Conservation (phyloP, 2,888 invertebrate species). For the Muscina levida region DNA sequence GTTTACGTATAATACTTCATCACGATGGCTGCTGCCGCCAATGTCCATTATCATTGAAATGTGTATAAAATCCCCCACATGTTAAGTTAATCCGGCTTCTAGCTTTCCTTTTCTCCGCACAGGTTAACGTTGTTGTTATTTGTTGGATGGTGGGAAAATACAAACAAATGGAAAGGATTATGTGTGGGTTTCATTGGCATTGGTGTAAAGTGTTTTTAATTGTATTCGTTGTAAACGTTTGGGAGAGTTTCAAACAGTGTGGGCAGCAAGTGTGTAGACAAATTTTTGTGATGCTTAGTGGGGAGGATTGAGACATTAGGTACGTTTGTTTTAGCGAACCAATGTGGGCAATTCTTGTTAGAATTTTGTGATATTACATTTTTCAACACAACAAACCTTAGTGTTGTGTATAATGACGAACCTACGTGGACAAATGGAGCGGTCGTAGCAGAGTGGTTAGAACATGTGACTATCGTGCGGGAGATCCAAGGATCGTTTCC, state of each 20-base stretch:
- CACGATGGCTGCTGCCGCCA: not conserved
- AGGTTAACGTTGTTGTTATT: not conserved
- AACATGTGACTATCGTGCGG: no score
- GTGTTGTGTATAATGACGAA: no score
- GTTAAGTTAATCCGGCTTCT: slow-evolving; percentile 59
- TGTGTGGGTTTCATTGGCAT: slow-evolving; percentile 35
- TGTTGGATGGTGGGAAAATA: not conserved
- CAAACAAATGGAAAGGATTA: slow-evolving; percentile 47
- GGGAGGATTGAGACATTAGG: slow-evolving; percentile 14
- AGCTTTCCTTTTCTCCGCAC: slow-evolving; percentile 27
- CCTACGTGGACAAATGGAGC: no score
- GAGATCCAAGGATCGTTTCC: no score
- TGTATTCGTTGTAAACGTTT: slow-evolving; percentile 54
- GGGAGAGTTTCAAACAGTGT: slow-evolving; percentile 37
- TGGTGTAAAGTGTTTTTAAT: slow-evolving; percentile 61
- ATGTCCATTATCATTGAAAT: slow-evolving; percentile 59
- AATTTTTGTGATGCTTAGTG: not conserved
- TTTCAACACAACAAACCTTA: no score
- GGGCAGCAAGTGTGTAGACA: not conserved
- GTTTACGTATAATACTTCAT: slow-evolving; percentile 1
- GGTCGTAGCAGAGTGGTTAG: no score
- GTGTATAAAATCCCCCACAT: slow-evolving; percentile 54
- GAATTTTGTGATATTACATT: no score
- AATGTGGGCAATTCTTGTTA: no score
- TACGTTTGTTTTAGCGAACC: no score